Conservation (phyloP, 2,797 vertebrate species). For the Ptychadena robeensis region DNA sequence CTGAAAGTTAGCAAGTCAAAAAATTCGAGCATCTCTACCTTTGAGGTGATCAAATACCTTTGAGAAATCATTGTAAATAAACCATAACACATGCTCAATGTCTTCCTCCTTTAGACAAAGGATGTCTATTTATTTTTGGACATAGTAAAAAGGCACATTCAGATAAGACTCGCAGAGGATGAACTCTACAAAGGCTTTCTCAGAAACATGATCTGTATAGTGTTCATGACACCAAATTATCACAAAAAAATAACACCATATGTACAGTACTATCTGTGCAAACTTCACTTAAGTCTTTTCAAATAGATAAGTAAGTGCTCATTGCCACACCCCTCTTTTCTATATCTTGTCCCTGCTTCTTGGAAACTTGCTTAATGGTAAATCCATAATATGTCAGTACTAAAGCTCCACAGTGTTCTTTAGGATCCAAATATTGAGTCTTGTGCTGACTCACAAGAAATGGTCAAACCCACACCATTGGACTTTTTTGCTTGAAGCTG, state of each 20-base stretch:
- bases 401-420: neutral
- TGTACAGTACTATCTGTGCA: neutral
- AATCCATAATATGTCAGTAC: neutral
- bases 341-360: neutral
- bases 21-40: too few species aligned
- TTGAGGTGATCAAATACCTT: too few species aligned
- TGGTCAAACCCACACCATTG: conserved; percentile 55
- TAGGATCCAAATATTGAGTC: neutral
- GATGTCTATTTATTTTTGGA: neutral
- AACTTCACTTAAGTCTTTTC: neutral
- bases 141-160: neutral
- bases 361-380: neutral
- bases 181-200: neutral
- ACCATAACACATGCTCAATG: neutral
- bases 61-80: neutral
- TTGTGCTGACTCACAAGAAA: neutral
- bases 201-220: neutral
- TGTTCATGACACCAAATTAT: neutral
- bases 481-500: conserved; percentile 13
- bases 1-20: too few species aligned
- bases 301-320: neutral
- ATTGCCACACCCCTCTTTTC: neutral
- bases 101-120: neutral
- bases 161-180: neutral
- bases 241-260: neutral